phyloP scores from a whole-genome alignment of 1,140 invertebrate genomes.

The Idris sp. region DNA sequence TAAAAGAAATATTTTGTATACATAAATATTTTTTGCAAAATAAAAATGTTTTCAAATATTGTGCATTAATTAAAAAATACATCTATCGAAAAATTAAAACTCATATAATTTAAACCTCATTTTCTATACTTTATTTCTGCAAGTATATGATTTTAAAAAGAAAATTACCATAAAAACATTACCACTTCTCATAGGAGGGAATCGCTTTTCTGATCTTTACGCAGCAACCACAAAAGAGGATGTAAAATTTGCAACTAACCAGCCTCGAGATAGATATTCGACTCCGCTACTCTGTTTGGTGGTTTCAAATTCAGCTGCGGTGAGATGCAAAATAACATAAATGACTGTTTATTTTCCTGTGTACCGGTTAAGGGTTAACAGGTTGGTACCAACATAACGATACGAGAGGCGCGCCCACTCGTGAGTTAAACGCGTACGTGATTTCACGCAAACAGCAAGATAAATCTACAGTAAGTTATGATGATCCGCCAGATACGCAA shows the following conservation, averaged over 20 bases:
- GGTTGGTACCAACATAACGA: constrained; percentile 63
- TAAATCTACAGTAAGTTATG: constrained; percentile 63
- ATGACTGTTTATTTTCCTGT: constrained; percentile 55
- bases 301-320: constrained; percentile 58
- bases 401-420: constrained; percentile 61
- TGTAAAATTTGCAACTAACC: constrained; percentile 32
- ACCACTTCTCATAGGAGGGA: constrained; percentile 11
- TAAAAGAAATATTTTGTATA: too few relatives aligned
- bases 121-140: too few relatives aligned
- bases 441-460: constrained; percentile 61
- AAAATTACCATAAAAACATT: too few relatives aligned
- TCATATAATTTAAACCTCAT: too few relatives aligned
- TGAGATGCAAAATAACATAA: constrained; percentile 61
- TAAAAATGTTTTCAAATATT: too few relatives aligned
- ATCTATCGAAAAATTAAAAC: too few relatives aligned
- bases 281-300: constrained; percentile 54
- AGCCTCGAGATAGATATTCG: constrained; percentile 49
- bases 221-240: constrained; percentile 25
- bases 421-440: constrained; percentile 62
- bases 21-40: too few relatives aligned
- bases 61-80: too few relatives aligned
- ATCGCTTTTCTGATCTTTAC: constrained; percentile 26
- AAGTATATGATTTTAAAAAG: too few relatives aligned
- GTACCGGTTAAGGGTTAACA: constrained; percentile 62
- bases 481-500: constrained; percentile 62